These are phyloP conservation scores for Stegana nigrithorax DNA, from an alignment of 2,888 invertebrate species.

Conservation along the genomic window DNA sequence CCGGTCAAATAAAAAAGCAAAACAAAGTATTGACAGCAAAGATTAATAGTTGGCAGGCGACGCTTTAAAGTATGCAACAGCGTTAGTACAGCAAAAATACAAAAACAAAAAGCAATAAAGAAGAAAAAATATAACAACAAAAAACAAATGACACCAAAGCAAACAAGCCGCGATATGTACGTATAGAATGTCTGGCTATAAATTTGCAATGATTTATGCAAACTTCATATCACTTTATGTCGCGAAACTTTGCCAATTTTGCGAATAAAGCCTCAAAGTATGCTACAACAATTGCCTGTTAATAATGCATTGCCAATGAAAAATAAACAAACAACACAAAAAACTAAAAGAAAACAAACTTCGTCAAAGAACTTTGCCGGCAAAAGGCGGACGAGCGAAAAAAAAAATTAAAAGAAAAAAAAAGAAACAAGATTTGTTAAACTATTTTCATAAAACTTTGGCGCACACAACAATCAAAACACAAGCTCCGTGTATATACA, in stretches of 20 bases:
- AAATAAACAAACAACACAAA: neutral
- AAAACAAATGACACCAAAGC: neutral
- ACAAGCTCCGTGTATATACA: slow-evolving; percentile 23
- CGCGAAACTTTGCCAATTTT: neutral
- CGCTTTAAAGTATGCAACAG: slow-evolving; percentile 4
- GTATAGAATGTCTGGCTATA: neutral
- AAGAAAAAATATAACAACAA: neutral
- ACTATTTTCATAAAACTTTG: slow-evolving; percentile 38
- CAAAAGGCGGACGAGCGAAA: neutral
- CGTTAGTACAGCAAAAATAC: neutral
- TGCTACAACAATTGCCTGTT: neutral
- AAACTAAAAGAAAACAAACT: neutral
- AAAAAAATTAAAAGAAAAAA: neutral
- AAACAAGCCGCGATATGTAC: neutral
- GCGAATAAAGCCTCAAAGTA: neutral
- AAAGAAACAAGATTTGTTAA: slow-evolving; percentile 12
- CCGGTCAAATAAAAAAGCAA: neutral
- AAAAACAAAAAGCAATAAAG: neutral
- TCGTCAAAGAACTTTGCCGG: neutral
- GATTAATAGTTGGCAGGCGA: neutral
- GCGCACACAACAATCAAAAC: slow-evolving; percentile 34
- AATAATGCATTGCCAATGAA: neutral
- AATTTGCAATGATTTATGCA: neutral
- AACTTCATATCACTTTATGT: neutral
- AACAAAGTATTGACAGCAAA: slow-evolving; percentile 13